Evolutionary conservation across 1,140 invertebrate genomes (phyloP), one percentile per base, ranked within the genome.

Genomic region (Aphelinus certus): DNA sequence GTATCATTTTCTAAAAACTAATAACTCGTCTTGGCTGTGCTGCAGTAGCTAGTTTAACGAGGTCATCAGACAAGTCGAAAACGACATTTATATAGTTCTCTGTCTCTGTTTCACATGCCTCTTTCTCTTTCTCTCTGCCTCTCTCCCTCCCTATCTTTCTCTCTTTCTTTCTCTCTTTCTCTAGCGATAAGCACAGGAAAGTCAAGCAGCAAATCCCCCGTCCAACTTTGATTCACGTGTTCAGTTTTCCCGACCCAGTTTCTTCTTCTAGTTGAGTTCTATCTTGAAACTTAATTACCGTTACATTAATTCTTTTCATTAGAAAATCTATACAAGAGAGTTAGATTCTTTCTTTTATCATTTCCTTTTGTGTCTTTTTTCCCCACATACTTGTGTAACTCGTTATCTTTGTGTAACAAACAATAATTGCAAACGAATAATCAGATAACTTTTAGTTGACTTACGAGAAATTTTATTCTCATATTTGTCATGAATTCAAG

Each of bases 191-290:
- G 51, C 47, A 70, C 45, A 46, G 53, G 58, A 69, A 75, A 75
- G 60, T 48, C 55, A 65, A 47, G 43, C 55, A 62, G 26, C 61
- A 61, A 70, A 68, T 64, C 67, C 48, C 60, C 45, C 53, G 56
- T 70, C 58, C 47, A 63, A 69, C 26, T 68, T 75, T 75, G 61
- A 64, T 75, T 69, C 73, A 70, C 55, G 66, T 3, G 55, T 26
- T 53, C 56, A 68, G 66, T 75, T 75, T 71, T 75, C 74, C 45
- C 68, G 74, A 75, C 74, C 74, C 47, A 75, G 62, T 75, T 75
- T 75, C 53, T 10, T 49, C 51, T 73, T 43, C 66, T 46, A 56
- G 51, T 45, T 46, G 46, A 70, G 53, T 75, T 75, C 71, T 75
- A 75, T 75, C 68, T 71, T 10, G 60, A 71, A 75, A 75, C 74